A percentile compares a stretch with the other conserved stretches of the same genome.
phyloP scores from a whole-genome alignment of 2,797 vertebrate genomes.

The Alauda arvensis region DNA sequence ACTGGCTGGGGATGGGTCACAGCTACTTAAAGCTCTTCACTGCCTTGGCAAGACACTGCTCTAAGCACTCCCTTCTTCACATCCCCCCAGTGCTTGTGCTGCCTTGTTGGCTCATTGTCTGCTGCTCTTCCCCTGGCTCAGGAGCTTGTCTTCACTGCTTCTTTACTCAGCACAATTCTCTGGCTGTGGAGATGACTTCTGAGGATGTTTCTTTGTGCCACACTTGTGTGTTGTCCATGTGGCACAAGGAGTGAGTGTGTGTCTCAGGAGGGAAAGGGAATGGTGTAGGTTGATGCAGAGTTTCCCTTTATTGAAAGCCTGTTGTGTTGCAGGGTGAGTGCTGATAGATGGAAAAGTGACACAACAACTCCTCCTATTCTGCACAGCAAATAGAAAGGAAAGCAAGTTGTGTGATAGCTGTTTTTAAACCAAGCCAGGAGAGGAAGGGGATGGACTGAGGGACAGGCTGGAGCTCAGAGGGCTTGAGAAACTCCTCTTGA shows the following conservation, averaged over 20 bases:
- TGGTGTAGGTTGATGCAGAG: not conserved
- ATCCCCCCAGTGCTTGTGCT: not conserved
- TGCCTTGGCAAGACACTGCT: not conserved
- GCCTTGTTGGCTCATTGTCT: not conserved
- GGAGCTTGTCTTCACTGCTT: not conserved
- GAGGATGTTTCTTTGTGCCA: not conserved
- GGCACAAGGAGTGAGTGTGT: not conserved
- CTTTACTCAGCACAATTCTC: not conserved
- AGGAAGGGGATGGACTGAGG: not conserved
- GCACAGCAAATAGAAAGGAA: not conserved
- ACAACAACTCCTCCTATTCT: not conserved
- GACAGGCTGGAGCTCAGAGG: not conserved
- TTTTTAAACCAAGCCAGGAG: not conserved
- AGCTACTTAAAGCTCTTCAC: not conserved
- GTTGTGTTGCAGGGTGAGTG: not conserved
- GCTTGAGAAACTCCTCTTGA: not conserved
- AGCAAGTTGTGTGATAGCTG: not conserved
- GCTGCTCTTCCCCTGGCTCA: not conserved
- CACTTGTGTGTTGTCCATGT: fast-evolving
- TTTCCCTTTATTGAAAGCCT: not conserved
- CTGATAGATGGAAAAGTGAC: conserved; percentile 11
- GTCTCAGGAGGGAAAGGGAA: not conserved
- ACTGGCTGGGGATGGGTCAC: not conserved
- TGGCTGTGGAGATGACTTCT: not conserved
- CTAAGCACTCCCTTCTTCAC: not conserved